Base-by-base conservation (phyloP, 64 coral and sea anemone species). In the Dendrophyllia cribrosa region DNA sequence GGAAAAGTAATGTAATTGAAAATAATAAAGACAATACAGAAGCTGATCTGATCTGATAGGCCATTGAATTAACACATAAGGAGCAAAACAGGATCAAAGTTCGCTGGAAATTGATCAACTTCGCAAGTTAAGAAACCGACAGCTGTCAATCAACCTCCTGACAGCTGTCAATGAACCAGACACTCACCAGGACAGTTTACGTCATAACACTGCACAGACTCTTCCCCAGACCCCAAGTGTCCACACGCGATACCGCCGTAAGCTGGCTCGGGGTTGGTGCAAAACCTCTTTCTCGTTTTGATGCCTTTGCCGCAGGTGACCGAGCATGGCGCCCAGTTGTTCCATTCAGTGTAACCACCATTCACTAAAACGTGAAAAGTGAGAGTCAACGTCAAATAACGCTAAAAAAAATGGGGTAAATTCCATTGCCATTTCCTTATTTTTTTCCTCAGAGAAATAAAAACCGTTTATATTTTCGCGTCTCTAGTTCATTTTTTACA, bases 311-410 rank as follows among this genome's bases (percentile, higher is more conserved):
- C 95, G 47, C 95, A 97, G 2, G 95, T 74, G 51, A 77, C 69
- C 5, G 95, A 97, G 68, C 95, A 97, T 12, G 87, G 16, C 13
- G 82, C 51, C 95, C 95, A 97, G 53, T 93, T 92, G 23, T 88
- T 79, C 95, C 95, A 97, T 60, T 94, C 95, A 1, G 91, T 97
- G n/a, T 97, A 97, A 20, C 82, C 91, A 50, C 95, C 95, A 75
- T 97, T 94, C 47, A 94, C 95, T 97, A 52, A 59, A 83, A 82
- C 11, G 25, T 13, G 10, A 63, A 78, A n/a, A 58, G 34, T 34
- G 34, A 2, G 34, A 34, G 34, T 34, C 22, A 8, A 68, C 44
- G 58, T 12, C 20, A n/a, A 73, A 46, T 2, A 17, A 6, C 1
- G 19, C 55, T 17, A 59, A 0, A 20, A 20, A 17, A 63, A 4